Evolutionary conservation across 2,888 invertebrate species (phyloP).

Genomic region (Ryuthela nishihirai): DNA sequence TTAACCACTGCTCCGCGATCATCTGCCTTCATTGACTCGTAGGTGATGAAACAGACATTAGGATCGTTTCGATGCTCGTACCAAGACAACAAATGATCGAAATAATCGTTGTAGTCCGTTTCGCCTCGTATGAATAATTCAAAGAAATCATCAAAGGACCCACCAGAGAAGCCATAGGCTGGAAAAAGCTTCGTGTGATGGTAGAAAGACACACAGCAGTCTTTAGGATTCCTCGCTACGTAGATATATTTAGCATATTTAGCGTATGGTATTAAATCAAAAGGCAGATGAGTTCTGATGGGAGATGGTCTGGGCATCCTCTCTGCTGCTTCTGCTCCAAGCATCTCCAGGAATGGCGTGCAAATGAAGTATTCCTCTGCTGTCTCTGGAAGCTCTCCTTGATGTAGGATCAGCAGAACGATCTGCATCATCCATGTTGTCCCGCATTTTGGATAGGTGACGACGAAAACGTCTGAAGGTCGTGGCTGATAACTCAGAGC

Average conservation of each 20-base stretch:
- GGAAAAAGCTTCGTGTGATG: constrained; percentile 45
- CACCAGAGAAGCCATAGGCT: constrained; percentile 17
- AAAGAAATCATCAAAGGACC: constrained; percentile 49
- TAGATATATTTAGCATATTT: constrained; percentile 46
- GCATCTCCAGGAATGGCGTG: constrained; percentile 26
- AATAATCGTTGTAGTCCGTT: constrained; percentile 42
- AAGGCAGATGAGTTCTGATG: constrained; percentile 45
- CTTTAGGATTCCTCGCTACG: constrained; percentile 53
- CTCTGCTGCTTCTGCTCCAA: constrained; percentile 26
- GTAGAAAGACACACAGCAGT: constrained; percentile 52
- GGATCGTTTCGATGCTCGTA: constrained; percentile 42
- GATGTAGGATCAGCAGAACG: constrained; percentile 20
- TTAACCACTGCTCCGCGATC: constrained; percentile 36
- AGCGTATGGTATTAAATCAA: constrained; percentile 37
- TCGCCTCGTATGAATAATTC: constrained; percentile 50
- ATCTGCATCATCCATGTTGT: constrained; percentile 39
- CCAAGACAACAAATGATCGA: constrained; percentile 37
- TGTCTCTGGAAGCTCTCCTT: constrained; percentile 25
- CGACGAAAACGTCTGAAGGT: constrained; percentile 32
- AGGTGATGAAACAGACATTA: constrained; percentile 50
- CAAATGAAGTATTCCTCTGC: constrained; percentile 28
- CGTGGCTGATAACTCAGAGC: constrained; percentile 30
- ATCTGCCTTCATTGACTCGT: constrained; percentile 50
- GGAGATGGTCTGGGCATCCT: constrained; percentile 30
- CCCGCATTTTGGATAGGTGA: constrained; percentile 37